Evolutionary conservation across 2,113 vertebrate species (phyloP).

Genomic region (Notiomystis cincta): DNA sequence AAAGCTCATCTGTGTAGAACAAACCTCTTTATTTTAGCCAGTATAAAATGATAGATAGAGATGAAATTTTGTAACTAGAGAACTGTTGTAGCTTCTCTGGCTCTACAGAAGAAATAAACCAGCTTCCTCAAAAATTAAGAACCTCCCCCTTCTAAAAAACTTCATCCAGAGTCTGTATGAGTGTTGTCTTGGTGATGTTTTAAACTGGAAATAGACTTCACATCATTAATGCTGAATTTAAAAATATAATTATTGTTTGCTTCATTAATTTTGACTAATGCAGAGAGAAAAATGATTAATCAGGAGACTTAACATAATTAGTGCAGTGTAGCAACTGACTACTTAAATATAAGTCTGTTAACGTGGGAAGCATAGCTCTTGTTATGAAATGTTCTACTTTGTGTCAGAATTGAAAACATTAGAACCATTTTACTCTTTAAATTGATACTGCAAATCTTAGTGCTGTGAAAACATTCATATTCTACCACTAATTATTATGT

Average conservation of each 20-base stretch:
- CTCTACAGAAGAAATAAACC: background rate
- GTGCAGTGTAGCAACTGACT: background rate
- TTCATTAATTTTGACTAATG: conserved; percentile 36
- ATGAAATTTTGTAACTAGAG: background rate
- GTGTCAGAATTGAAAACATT: conserved; percentile 8
- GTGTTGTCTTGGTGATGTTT: background rate
- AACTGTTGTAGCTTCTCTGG: background rate
- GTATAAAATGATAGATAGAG: background rate
- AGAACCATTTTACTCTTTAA: background rate
- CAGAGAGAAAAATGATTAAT: conserved; percentile 41
- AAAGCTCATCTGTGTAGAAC: background rate
- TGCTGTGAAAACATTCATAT: background rate
- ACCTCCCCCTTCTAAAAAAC: rapidly evolving
- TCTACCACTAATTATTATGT: background rate
- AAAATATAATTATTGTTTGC: background rate
- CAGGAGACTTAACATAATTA: background rate
- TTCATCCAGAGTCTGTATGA: background rate
- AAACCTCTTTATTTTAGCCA: background rate
- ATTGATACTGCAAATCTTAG: background rate
- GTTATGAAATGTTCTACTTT: background rate
- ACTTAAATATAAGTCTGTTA: background rate
- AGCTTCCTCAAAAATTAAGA: background rate
- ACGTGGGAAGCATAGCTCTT: background rate
- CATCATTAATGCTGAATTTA: background rate
- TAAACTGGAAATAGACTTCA: background rate